Base-by-base conservation (phyloP, 2,113 vertebrate species). In the Phaethon lepturus region DNA sequence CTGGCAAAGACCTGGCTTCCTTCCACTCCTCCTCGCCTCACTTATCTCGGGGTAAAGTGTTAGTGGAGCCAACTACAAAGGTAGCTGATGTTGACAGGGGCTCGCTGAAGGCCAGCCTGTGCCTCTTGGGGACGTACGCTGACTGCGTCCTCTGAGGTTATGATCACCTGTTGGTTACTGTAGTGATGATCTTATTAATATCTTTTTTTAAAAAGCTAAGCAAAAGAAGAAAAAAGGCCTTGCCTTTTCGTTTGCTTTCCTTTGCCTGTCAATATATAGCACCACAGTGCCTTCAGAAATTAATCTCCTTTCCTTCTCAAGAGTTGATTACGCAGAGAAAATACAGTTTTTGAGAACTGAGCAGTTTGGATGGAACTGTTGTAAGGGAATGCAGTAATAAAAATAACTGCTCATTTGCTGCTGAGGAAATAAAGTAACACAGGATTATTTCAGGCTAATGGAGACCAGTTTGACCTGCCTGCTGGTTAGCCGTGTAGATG, bases 331-430 rank as follows among this genome's bases (percentile, higher is more conserved):
- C 3, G 11, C 66, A 52, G 19, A 60, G 35, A 63, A 91, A 88
- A 94, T 11, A 33, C 2, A 22, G 1, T 22, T 92, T 90, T 45
- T 52, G 33, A 83, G 35, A 88, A 47, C 5, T 0, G 0, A 13
- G 11, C 26, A 44, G 28, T 88, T 64, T 44, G 47, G 52, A 66
- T 53, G 17, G 29, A 63, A 71, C 8, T 53, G 17, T 40, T 67
- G 3, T 59, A 62, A 59, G 16, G 26, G 29, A 77, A 87, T 52
- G 14, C 18, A 35, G 15, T 55, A 86, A 72, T 47, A 52, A 80
- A 96, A 72, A 35, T 2, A 56, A 86, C 15, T 40, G n/a, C 11
- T 71, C 12, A 56, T 88, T 73, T 71, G 20, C 22, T 88, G 42
- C 50, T 67, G 33, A n/a, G 11, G 24, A 87, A 62, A 38, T 38